Evolutionary conservation across 2,113 vertebrate genomes (phyloP).

Genomic region (Pimephales promelas): DNA sequence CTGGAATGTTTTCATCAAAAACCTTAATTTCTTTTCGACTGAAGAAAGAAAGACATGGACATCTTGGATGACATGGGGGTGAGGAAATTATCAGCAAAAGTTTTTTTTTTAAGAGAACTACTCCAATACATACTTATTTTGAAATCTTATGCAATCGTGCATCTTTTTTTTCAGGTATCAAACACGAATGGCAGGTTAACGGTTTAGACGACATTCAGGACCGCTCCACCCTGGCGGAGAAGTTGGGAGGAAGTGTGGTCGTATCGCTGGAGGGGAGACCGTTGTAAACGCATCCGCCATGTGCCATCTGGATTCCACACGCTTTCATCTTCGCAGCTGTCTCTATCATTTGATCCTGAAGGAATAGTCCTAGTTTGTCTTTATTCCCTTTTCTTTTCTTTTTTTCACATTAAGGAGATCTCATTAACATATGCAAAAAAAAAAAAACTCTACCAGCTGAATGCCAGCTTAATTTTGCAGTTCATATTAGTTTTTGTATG

Average conservation of each 20-base stretch:
- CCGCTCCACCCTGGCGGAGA: conserved; percentile 87
- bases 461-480: conserved; percentile 83
- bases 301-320: conserved; percentile 88
- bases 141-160: conserved; percentile 39
- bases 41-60: too few species aligned
- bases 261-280: conserved; percentile 94
- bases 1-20: too few species aligned
- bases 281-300: conserved; percentile 87
- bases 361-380: conserved; percentile 81
- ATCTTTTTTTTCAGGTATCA: conserved; percentile 83
- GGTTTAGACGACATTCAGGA: conserved; percentile 95
- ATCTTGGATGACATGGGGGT: too few species aligned
- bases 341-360: conserved; percentile 76
- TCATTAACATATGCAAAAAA: conserved; percentile 80
- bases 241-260: conserved; percentile 90
- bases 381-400: conserved; percentile 58
- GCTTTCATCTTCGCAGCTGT: conserved; percentile 86
- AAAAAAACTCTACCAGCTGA: conserved; percentile 77
- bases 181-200: conserved; percentile 95
- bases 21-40: too few species aligned
- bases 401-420: conserved; percentile 80
- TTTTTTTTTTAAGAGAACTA: too few species aligned
- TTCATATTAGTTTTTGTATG: conserved; percentile 74
- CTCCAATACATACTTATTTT: neutral
- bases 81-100: too few species aligned